Evolutionary conservation across 2,888 invertebrate species (phyloP).

Genomic region (Troglohyphantes excavatus): DNA sequence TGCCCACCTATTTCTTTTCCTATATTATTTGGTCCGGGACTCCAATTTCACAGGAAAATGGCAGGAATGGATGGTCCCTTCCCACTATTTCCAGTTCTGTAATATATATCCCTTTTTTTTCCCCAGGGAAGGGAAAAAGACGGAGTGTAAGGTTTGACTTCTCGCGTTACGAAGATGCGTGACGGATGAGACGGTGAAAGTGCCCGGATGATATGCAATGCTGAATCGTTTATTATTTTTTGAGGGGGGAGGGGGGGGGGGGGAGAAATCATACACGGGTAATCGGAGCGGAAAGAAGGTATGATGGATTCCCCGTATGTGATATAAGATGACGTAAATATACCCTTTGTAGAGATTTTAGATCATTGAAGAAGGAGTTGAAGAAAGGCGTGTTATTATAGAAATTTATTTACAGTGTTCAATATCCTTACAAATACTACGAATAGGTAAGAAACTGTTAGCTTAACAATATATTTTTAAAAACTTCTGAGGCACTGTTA

Average conservation of each 20-base stretch:
- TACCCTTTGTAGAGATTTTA: too few relatives aligned
- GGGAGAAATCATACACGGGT: slow-evolving; percentile 42
- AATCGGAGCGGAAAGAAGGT: slow-evolving; percentile 16
- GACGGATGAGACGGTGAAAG: slow-evolving; percentile 38
- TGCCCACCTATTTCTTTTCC: slow-evolving; percentile 25
- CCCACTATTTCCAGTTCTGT: slow-evolving; percentile 33
- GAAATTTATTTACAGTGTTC: too few relatives aligned
- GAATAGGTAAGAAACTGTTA: too few relatives aligned
- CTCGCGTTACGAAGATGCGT: slow-evolving; percentile 17
- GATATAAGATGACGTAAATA: too few relatives aligned
- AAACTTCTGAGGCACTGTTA: too few relatives aligned
- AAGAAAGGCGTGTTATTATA: too few relatives aligned
- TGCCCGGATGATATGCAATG: slow-evolving; percentile 57
- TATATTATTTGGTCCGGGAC: slow-evolving; percentile 77
- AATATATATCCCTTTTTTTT: slow-evolving; percentile 65
- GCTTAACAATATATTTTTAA: too few relatives aligned
- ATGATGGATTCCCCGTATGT: too few relatives aligned
- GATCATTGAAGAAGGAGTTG: too few relatives aligned
- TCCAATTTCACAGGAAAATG: slow-evolving; percentile 75
- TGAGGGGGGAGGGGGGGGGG: too few relatives aligned
- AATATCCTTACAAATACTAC: too few relatives aligned
- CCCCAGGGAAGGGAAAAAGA: slow-evolving; percentile 16
- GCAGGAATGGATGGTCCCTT: slow-evolving; percentile 61
- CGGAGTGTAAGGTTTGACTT: slow-evolving; percentile 30
- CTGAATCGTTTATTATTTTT: slow-evolving; percentile 49